phyloP scores from a whole-genome alignment of 2,113 vertebrate species.

The Eulacestoma nigropectus region DNA sequence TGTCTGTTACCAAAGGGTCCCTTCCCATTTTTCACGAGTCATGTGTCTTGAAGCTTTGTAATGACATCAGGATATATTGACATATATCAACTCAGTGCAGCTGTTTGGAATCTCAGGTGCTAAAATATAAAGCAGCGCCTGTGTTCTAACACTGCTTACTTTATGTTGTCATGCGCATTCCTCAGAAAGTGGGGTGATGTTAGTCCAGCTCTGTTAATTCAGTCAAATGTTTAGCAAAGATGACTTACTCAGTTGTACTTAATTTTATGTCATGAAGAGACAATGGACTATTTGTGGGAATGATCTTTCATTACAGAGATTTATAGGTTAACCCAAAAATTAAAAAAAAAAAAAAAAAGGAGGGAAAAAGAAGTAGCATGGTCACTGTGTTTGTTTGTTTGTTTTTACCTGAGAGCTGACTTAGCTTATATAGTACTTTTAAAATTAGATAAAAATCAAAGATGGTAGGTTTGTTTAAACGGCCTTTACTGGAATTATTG shows the following conservation, averaged over 20 bases:
- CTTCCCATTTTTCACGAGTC: background rate
- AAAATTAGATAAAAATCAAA: background rate
- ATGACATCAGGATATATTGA: background rate
- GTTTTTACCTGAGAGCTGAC: background rate
- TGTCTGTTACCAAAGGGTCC: background rate
- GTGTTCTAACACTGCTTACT: background rate
- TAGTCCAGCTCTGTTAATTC: background rate
- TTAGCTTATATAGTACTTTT: background rate
- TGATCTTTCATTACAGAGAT: background rate
- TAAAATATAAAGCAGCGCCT: background rate
- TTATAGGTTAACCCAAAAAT: background rate
- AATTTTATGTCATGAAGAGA: background rate
- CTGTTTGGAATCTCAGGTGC: background rate
- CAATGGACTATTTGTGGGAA: background rate
- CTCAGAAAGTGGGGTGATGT: background rate
- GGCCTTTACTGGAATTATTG: background rate
- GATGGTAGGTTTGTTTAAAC: background rate
- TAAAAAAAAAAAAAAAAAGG: accelerated
- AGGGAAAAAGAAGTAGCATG: accelerated
- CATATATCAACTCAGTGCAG: background rate
- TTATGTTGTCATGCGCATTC: background rate
- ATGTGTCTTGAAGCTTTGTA: background rate
- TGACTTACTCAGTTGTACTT: background rate
- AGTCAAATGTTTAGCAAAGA: background rate
- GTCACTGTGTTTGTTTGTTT: background rate